Conservation (phyloP, 2,888 invertebrate genomes). For the Rhyacophila evoluta region DNA sequence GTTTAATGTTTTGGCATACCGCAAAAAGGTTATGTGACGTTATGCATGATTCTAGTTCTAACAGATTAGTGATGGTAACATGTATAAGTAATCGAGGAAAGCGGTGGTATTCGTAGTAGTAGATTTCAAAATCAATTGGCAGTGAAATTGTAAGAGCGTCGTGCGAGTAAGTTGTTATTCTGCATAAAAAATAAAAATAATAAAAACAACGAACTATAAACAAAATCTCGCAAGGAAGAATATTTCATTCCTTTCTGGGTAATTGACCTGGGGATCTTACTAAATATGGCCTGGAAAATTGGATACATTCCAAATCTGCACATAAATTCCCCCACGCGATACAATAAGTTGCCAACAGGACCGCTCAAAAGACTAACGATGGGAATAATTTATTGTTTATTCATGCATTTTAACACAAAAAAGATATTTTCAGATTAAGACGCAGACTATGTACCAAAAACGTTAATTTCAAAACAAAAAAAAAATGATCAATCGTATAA, state of each 20-base stretch:
- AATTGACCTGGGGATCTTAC: background rate
- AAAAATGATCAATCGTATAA: too few species aligned
- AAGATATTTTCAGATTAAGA: background rate
- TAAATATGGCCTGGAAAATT: slow-evolving; percentile 25
- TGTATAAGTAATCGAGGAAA: too few species aligned
- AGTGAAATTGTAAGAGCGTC: background rate
- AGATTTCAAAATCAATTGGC: background rate
- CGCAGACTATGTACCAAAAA: too few species aligned
- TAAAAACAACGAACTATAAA: background rate
- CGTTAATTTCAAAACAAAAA: too few species aligned
- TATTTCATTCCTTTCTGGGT: background rate
- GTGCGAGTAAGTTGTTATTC: background rate
- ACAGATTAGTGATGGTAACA: too few species aligned
- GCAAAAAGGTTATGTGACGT: too few species aligned
- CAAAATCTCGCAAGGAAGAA: background rate
- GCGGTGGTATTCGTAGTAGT: background rate
- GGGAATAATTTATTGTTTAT: slow-evolving; percentile 15
- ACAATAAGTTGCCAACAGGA: background rate
- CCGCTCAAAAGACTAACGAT: slow-evolving; percentile 7
- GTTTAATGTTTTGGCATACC: too few species aligned
- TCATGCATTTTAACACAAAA: background rate
- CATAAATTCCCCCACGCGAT: background rate
- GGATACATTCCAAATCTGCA: slow-evolving; percentile 23
- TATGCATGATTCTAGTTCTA: too few species aligned
- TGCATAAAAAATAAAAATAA: background rate